Conservation (phyloP, 23 tunicate species). For the Botrylloides violaceus region DNA sequence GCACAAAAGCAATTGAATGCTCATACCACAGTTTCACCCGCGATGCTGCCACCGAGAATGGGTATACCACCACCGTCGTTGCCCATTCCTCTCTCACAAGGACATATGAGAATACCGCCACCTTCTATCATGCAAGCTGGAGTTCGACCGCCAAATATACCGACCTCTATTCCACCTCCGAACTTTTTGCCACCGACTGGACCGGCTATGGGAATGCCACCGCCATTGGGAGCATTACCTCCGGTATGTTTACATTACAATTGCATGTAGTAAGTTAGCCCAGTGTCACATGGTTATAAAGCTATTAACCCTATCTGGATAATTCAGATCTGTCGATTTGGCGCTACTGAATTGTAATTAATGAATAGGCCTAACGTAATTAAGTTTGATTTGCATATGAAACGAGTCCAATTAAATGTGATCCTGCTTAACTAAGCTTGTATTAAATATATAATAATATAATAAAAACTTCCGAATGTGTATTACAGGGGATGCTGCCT, state of each 20-base stretch:
- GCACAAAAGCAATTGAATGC: background rate
- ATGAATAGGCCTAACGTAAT: no score
- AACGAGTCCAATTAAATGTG: no score
- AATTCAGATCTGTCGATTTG: no score
- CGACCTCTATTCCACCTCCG: constrained; percentile 19
- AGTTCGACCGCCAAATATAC: background rate
- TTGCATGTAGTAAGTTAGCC: no score
- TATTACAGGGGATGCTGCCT: no score
- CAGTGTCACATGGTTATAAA: no score
- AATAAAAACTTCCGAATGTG: no score
- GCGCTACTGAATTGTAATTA: no score
- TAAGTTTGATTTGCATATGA: no score
- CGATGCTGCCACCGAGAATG: constrained; percentile 8
- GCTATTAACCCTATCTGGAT: no score
- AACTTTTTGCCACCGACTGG: background rate
- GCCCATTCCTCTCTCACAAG: constrained; percentile 18
- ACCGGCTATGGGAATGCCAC: constrained; percentile 5
- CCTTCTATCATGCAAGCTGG: constrained; percentile 4
- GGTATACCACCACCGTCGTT: constrained; percentile 25
- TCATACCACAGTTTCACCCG: background rate
- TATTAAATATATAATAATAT: no score
- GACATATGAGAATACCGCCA: constrained; percentile 37
- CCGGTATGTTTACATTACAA: constrained; percentile 4
- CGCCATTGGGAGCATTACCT: constrained; percentile 16
- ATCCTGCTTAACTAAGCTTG: no score